Evolutionary conservation across 2,888 invertebrate genomes (phyloP).

Genomic region (Thumatha senex): DNA sequence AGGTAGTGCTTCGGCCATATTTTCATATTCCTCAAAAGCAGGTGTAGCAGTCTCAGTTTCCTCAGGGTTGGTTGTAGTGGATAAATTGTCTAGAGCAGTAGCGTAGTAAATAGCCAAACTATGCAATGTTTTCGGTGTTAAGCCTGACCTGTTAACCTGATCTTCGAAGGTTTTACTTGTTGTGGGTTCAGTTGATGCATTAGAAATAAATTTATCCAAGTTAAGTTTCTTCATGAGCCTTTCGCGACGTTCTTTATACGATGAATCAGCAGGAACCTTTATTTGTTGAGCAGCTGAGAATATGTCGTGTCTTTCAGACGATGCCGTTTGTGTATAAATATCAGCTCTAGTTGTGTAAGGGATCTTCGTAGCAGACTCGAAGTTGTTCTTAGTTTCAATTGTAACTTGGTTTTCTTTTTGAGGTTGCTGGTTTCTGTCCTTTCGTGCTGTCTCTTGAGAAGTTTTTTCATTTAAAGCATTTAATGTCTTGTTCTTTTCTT

Average conservation of each 20-base stretch:
- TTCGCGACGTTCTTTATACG: slow-evolving; percentile 86
- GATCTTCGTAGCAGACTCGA: slow-evolving; percentile 72
- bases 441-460: slow-evolving; percentile 46
- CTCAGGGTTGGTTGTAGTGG: slow-evolving; percentile 65
- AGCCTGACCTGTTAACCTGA: slow-evolving; percentile 80
- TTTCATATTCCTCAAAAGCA: slow-evolving; percentile 61
- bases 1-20: slow-evolving; percentile 79
- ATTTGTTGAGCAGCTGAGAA: slow-evolving; percentile 50
- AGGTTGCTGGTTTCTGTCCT: slow-evolving; percentile 41
- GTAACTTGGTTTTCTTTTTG: slow-evolving; percentile 44
- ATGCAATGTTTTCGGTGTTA: slow-evolving; percentile 91
- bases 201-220: slow-evolving; percentile 74
- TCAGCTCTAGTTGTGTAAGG: slow-evolving; percentile 60
- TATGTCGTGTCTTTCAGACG: slow-evolving; percentile 55
- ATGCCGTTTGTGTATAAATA: slow-evolving; percentile 48
- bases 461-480: slow-evolving; percentile 49
- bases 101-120: slow-evolving; percentile 92
- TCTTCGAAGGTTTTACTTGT: slow-evolving; percentile 76
- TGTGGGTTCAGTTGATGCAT: slow-evolving; percentile 66
- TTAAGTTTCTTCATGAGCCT: slow-evolving; percentile 88
- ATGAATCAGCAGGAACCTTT: slow-evolving; percentile 58
- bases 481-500: slow-evolving; percentile 66
- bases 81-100: slow-evolving; percentile 85
- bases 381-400: slow-evolving; percentile 56
- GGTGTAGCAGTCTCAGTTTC: slow-evolving; percentile 57